Base-by-base conservation (phyloP, 1,140 invertebrate genomes). In the Nephila pilipes region DNA sequence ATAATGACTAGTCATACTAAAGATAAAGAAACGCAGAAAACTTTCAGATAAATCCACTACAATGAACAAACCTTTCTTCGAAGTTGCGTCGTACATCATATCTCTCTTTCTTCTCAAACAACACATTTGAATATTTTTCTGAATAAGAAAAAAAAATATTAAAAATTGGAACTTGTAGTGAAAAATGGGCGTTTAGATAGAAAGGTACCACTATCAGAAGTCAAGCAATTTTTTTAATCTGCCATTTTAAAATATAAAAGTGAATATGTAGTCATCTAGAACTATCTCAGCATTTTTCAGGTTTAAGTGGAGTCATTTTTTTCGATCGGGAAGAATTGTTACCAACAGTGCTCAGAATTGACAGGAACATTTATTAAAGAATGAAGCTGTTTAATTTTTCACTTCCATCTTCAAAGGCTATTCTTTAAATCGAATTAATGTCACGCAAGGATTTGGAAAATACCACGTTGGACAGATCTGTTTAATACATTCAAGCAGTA, bases 171-270 rank as follows among this genome's bases (percentile, higher is more conserved):
- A 32, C 16, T 18, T 8, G 22, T 16, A 16, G 85, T 87, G 54
- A 87, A 87, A 83, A 87, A 87, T 87, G 57, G 46, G 1, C 2
- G 55, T 60, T 32, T 25, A 29, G 16, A 22, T 29, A 60, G 16
- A 32, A 60, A 60, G 38, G 18, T 60, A 87, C 57, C 46, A n/a
- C 58, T 87, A 63, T 60, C 16, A 38, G 32, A 87, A 87, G 85
- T 87, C 85, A 87, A 87, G 60, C 57, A 14, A 87, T 87, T 87
- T 87, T 85, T 60, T 87, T 63, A 87, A 87, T 87, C 85, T 60
- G 57, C 85, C 85, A 87, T 87, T 87, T 57, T 60, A 63, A 87
- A 87, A 87, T 87, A 22, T 36, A 60, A 87, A 60, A 63, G 83
- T 58, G 55, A 60, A 60, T 60, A 87, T 54, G 80, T 81, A 81